Evolutionary conservation across 1,140 invertebrate genomes (phyloP).

Genomic region (Caenorhabditis brenneri): DNA sequence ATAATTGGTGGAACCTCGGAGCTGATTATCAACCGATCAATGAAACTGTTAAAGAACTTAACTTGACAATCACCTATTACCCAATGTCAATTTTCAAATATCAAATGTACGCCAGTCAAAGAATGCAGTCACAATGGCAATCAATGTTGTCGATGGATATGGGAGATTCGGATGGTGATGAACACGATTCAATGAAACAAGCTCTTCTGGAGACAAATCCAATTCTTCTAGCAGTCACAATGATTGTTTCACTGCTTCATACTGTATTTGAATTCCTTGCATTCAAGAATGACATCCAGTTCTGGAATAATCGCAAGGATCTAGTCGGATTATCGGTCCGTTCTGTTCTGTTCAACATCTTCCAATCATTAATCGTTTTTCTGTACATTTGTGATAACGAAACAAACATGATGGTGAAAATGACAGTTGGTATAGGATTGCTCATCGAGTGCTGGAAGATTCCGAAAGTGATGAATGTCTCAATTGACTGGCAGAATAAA

Average conservation of each 20-base stretch:
- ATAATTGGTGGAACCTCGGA: conserved; percentile 98
- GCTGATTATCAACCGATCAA: conserved; percentile 84
- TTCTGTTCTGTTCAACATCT: conserved; percentile 52
- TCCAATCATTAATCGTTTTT: conserved; percentile 74
- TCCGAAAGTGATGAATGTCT: conserved; percentile 78
- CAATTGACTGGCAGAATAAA: conserved; percentile 44
- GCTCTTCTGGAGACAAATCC: conserved; percentile 94
- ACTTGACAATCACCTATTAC: conserved; percentile 46
- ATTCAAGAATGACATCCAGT: conserved; percentile 99
- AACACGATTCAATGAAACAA: conserved; percentile 96
- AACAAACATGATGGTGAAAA: conserved; percentile 90
- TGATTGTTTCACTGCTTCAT: conserved; percentile 90
- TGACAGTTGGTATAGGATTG: conserved; percentile 79
- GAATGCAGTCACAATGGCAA: conserved; percentile 70
- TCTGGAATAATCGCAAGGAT: conserved; percentile 96
- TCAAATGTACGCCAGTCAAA: conserved; percentile 71
- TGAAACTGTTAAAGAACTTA: conserved; percentile 52
- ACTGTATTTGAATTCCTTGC: conserved; percentile 97
- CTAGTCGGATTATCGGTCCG: conserved; percentile 76
- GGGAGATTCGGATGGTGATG: conserved; percentile 74
- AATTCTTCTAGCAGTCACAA: conserved; percentile 89
- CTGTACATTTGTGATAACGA: conserved; percentile 89
- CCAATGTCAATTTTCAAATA: conserved; percentile 72
- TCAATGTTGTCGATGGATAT: conserved; percentile 74
- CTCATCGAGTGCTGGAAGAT: conserved; percentile 99